Base-by-base conservation (phyloP, 2,797 vertebrate genomes). In the Chaenodraco wilsoni region DNA sequence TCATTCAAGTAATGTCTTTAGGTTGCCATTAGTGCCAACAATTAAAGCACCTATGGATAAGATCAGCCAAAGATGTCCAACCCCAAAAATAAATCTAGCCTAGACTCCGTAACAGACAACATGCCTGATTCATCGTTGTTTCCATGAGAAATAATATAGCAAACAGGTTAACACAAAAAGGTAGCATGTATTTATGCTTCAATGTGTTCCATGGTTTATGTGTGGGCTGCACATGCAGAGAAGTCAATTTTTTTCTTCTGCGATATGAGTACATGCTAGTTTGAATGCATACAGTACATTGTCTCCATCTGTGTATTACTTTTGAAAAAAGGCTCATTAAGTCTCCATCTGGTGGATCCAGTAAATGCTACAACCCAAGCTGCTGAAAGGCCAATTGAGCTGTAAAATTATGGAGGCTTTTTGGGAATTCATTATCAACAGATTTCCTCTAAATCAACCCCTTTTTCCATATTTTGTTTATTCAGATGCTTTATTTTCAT, bases 381-480 rank as follows among this genome's bases (percentile, higher is more conserved):
- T 94, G 92, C 95, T 94, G 89, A 84, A 92, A 93, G 93, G 92
- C 94, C 95, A 94, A 95, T 93, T 95, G 94, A 95, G 89, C 93
- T 93, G 82, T 89, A 90, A 94, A 95, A 95, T 93, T 92, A 95
- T 93, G 91, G 83, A 63, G 40, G 60, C 67, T 87, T 85, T 88
- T 87, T 55, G 81, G 78, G 69, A 88, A 87, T 86, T 88, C 72
- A 83, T 84, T 86, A 79, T 74, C 56, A 84, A 76, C 76, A 83
- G 41, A 80, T 81, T 88, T 50, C 54, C 72, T 70, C 61, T 54
- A 83, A 85, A 83, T 84, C 69, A 78, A 59, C 68, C 50, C 67
- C 70, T 76, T 59, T 66, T 83, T 33, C 61, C 73, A 19, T 31
- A 80, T 68, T 76, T 60, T 61, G 21, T 74, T 79, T 71, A 57